Evolutionary conservation across 64 coral and sea anemone genomes (phyloP), one percentile per base, ranked within the genome.

Genomic region (Orbicella faveolata): DNA sequence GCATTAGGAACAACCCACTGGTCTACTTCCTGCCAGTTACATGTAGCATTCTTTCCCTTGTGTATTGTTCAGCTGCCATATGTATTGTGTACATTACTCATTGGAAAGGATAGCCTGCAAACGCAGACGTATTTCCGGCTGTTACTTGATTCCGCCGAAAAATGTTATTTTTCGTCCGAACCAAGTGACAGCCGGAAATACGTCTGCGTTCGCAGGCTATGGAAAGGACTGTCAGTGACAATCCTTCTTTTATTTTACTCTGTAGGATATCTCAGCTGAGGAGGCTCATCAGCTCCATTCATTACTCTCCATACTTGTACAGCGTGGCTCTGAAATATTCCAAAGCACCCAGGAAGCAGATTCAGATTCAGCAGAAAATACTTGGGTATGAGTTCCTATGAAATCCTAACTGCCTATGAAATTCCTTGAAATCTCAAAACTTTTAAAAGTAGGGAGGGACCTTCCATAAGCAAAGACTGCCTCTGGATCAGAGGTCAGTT

Each of bases 201-300:
- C 30, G 30, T 30, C 30, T 30, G 30, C 30, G 30, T 30, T 30
- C 30, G 30, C 30, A 30, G 30, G 30, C 30, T 30, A 30, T 48
- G 44, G 44, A 48, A 67, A 67, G 23, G 6, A 17, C 16, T 17
- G 18, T 18, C 64, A 70, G 67, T 70, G 30, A 70, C 20, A n/a
- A 25, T 11, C 9, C 9, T 2, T 25, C 0, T 52, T 78, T 78
- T 78, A 21, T 19, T 9, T 51, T 78, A 52, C 18, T 20, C 9
- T 78, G n/a, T 36, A 99, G 97, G 97, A 99, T 66, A 95, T 99
- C 15, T 96, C 94, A 16, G 79, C 87, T 2, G 97, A 96, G 52
- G 97, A 99, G 61, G 94, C 94, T 0, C 39, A 90, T 63, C 85
- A 91, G 74, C 85, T 99, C 10, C 84, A 95, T 82, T 85, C 91